Evolutionary conservation across 1,140 invertebrate genomes (phyloP).

Genomic region (Drosophila repleta): DNA sequence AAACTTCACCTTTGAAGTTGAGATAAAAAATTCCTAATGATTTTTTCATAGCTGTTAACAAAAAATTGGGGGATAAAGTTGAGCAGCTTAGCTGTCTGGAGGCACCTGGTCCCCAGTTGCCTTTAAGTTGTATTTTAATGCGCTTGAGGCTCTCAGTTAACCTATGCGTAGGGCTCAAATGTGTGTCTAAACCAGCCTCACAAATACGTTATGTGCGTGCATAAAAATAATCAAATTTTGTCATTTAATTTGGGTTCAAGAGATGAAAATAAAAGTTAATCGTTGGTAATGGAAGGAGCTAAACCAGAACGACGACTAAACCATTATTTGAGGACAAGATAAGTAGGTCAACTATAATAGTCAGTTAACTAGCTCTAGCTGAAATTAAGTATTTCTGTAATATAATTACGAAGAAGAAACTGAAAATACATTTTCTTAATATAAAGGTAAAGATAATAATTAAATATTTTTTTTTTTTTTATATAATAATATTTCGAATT

Average conservation of each 20-base stretch:
- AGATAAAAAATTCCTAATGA: constrained; percentile 73
- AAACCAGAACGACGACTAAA: not conserved
- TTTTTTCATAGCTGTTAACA: constrained; percentile 78
- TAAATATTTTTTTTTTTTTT: too few relatives aligned
- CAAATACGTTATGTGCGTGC: constrained; percentile 56
- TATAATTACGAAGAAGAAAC: too few relatives aligned
- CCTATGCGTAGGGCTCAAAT: not conserved
- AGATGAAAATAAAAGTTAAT: constrained; percentile 61
- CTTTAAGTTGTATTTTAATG: constrained; percentile 21
- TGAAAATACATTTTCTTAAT: too few relatives aligned
- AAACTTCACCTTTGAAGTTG: constrained; percentile 72
- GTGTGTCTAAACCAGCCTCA: not conserved
- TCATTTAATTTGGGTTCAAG: constrained; percentile 61
- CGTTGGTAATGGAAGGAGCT: constrained; percentile 45
- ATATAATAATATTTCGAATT: too few relatives aligned
- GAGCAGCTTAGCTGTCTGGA: constrained; percentile 22
- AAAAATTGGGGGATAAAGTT: constrained; percentile 72
- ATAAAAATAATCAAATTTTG: constrained; percentile 66
- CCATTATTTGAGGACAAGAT: not conserved
- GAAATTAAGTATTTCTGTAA: too few relatives aligned
- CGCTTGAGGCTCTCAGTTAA: constrained; percentile 16
- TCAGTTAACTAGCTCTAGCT: not conserved
- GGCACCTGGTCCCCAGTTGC: constrained; percentile 34
- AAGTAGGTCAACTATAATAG: not conserved
- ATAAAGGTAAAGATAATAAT: too few relatives aligned